A percentile compares a stretch with the other conserved stretches of the same genome.
Conservation (phyloP, 2,113 vertebrate species). For the Oncorhynchus kisutch region DNA sequence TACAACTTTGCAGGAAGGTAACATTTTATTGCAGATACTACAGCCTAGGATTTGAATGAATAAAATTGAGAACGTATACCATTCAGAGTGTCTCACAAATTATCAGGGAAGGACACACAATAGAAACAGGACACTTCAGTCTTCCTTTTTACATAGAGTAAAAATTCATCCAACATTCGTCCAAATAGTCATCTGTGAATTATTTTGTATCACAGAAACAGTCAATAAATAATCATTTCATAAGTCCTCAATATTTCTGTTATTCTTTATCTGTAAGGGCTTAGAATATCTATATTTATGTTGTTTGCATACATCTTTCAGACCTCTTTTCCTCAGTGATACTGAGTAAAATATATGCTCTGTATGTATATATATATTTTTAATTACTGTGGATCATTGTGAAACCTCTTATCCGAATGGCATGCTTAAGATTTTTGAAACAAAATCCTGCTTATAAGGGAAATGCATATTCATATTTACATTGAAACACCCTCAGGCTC, state of each 20-base stretch:
- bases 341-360: conserved; percentile 70
- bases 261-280: conserved; percentile 55
- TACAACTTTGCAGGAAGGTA: too few relatives aligned
- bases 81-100: conserved; percentile 63
- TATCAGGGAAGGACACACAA: conserved; percentile 38
- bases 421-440: conserved; percentile 94
- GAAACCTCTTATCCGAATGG: conserved; percentile 58
- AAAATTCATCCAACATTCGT: conserved; percentile 14
- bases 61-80: conserved; percentile 65
- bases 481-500: conserved; percentile 74
- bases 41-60: conserved; percentile 74
- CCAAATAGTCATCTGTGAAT: conserved; percentile 33
- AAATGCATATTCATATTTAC: conserved; percentile 79
- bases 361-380: conserved; percentile 53
- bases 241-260: conserved; percentile 53
- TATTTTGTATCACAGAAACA: conserved; percentile 49
- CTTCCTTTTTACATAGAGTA: conserved; percentile 22
- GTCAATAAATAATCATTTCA: conserved; percentile 40
- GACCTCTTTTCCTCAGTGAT: conserved; percentile 36
- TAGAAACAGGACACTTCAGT: conserved; percentile 34
- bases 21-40: conserved; percentile 71
- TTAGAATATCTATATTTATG: conserved; percentile 15
- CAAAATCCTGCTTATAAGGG: conserved; percentile 88
- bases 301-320: conserved; percentile 39
- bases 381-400: conserved; percentile 50